Conservation (phyloP, 64 coral and sea anemone species). For the Acropora yongei region DNA sequence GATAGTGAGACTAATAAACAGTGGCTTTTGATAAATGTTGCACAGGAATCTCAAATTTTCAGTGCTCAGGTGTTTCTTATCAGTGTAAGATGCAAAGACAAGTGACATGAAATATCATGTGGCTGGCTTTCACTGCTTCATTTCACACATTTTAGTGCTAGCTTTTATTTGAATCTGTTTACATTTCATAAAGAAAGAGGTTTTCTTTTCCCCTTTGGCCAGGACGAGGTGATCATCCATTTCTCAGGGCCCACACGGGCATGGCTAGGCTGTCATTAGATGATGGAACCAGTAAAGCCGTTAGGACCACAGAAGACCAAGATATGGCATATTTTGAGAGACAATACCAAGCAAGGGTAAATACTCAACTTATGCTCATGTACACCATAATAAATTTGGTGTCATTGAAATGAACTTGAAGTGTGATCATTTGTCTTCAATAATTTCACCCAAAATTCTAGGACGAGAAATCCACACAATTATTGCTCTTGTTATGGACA, state of each 20-base stretch:
- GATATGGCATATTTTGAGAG: conserved; percentile 98
- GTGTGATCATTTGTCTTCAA: background rate
- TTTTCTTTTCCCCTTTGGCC: background rate
- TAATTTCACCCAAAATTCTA: too few species aligned
- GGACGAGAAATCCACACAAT: too few species aligned
- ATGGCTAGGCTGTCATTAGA: conserved; percentile 84
- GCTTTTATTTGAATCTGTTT: background rate
- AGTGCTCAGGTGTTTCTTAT: background rate
- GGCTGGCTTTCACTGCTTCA: background rate
- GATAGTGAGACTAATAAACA: too few species aligned
- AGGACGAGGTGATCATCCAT: conserved; percentile 95
- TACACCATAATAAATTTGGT: too few species aligned
- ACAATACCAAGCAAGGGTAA: conserved; percentile 93
- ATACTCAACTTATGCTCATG: too few species aligned
- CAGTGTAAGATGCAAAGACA: background rate
- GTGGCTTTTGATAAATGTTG: background rate
- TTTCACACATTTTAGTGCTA: background rate
- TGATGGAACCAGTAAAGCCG: conserved; percentile 28
- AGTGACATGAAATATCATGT: background rate
- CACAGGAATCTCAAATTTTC: background rate
- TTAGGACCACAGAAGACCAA: conserved; percentile 76
- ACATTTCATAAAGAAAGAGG: background rate
- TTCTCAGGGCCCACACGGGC: conserved; percentile 79
- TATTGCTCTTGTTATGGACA: too few species aligned
- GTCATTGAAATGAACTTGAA: too few species aligned